Base-by-base conservation (phyloP, 1,140 invertebrate species). In the Drosophila pruinosa region DNA sequence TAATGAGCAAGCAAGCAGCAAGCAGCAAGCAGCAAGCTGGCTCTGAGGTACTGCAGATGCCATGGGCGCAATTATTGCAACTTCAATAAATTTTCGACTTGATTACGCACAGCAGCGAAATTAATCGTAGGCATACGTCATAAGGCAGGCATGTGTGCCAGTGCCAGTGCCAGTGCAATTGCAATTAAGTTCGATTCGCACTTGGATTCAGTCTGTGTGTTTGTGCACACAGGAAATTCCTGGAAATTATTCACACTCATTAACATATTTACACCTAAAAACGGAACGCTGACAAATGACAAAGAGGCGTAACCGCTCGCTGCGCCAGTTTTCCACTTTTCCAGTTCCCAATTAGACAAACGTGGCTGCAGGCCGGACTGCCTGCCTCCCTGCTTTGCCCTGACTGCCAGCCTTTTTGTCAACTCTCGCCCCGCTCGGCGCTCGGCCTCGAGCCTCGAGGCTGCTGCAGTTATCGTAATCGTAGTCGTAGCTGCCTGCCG, bases 221-320 rank as follows among this genome's bases (percentile, higher is more conserved):
- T 24, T 62, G 26, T 39, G 57, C 45, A 36, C 43, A 41, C 56
- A 47, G 62, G 41, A 77, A 88, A 78, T 88, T 88, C 77, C 70
- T 39, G 78, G 83, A 86, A 86, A 82, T 78, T 62, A 82, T 77
- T 88, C 82, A 78, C 78, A 88, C 82, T 86, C 82, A 86, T 86
- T 86, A 86, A 88, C 82, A 86, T 86, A 86, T 86, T 86, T 86
- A 86, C 82, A 86, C 83, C 82, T 86, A 88, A 86, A 88, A 86
- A 53, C 82, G 71, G n/a, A 72, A 82, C 64, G 57, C 71, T 82
- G 75, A 86, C 78, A 86, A 86, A 86, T 86, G 82, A 69, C 59
- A 82, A 65, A 82, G 78, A 72, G 82, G 75, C 82, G 82, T 75
- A 62, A 45, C 64, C 28, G 63, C 31, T 53, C n/a, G 28, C 8